A percentile compares a stretch with the other conserved stretches of the same genome.
These are phyloP conservation scores for Trididemnum miniatum DNA, from an alignment of 23 tunicate species.

Conservation along the genomic window DNA sequence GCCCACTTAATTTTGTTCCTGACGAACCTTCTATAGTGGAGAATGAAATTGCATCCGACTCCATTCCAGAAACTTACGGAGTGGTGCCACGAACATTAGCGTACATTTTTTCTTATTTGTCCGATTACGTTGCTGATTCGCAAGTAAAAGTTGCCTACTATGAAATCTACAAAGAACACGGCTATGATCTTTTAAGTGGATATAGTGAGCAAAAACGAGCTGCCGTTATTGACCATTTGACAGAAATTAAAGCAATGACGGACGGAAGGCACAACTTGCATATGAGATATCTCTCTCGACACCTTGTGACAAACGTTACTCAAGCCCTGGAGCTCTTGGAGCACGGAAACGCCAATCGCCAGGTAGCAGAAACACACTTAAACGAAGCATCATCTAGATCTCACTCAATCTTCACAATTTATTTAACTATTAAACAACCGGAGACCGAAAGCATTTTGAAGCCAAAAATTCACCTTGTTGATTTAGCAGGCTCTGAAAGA, in stretches of 20 bases:
- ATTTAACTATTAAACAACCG: constrained; percentile 42
- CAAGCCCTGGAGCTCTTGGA: constrained; percentile 81
- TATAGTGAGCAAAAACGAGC: constrained; percentile 23
- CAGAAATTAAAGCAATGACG: constrained; percentile 56
- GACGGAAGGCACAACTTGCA: constrained; percentile 60
- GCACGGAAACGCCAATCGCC: constrained; percentile 79
- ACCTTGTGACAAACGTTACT: constrained; percentile 24
- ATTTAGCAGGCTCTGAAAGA: constrained; percentile 87
- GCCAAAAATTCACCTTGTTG: constrained; percentile 80
- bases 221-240: constrained; percentile 32
- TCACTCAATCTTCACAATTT: constrained; percentile 91
- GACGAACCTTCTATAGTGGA: neutral
- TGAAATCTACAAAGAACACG: constrained; percentile 87
- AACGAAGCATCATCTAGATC: constrained; percentile 92
- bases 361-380: constrained; percentile 93
- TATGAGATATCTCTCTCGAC: constrained; percentile 59
- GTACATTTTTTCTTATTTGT: constrained; percentile 43
- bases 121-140: constrained; percentile 28
- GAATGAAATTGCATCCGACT: too few relatives aligned
- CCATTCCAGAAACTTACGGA: constrained; percentile 21
- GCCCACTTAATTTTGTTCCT: neutral
- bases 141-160: constrained; percentile 66
- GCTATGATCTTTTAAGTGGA: constrained; percentile 76
- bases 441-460: constrained; percentile 37
- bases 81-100: constrained; percentile 52